These are phyloP conservation scores for Pipistrellus pipistrellus DNA, from an alignment of 2,797 vertebrate genomes.

Conservation along the genomic window DNA sequence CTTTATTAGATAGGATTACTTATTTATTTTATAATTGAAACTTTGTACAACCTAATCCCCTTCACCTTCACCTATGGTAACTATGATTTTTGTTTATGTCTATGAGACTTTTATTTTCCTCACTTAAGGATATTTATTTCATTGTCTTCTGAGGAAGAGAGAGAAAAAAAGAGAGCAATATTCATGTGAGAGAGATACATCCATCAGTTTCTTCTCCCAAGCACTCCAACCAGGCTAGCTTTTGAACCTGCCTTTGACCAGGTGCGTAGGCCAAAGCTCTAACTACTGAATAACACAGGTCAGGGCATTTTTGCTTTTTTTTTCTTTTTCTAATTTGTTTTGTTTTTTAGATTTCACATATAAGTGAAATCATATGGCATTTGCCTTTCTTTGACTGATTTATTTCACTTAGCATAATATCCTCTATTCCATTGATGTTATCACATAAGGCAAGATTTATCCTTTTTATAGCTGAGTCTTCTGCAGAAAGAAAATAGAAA, in stretches of 20 bases:
- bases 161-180: background rate
- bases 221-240: no score
- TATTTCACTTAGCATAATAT: background rate
- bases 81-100: background rate
- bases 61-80: no score
- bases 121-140: no score
- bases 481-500: no score
- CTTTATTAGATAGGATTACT: background rate
- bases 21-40: background rate
- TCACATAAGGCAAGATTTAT: background rate
- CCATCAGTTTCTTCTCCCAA: background rate
- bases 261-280: background rate
- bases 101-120: background rate
- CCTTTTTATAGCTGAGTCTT: background rate
- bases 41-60: background rate
- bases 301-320: background rate
- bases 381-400: background rate
- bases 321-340: background rate
- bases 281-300: background rate
- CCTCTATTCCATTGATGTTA: background rate
- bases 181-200: background rate
- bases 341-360: background rate
- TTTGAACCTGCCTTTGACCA: no score
- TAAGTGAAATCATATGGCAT: background rate
- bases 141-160: background rate